Conservation (phyloP, 2,888 invertebrate genomes). For the Bedellia somnulentella region DNA sequence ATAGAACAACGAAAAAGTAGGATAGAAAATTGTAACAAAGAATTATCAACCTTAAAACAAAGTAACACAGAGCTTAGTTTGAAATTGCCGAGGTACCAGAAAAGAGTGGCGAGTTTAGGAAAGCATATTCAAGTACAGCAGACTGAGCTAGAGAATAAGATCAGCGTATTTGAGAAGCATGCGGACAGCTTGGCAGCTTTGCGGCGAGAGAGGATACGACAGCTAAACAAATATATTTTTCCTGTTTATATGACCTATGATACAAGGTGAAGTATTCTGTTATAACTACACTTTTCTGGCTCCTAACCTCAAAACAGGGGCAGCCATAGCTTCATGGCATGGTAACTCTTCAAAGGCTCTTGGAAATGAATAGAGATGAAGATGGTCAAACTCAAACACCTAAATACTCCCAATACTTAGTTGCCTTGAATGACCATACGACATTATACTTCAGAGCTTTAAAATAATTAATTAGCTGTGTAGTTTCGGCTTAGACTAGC, state of each 20-base stretch:
- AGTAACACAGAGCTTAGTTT: conserved; percentile 33
- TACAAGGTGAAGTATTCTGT: conserved; percentile 26
- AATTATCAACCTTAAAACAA: conserved; percentile 22
- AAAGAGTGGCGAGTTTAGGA: conserved; percentile 33
- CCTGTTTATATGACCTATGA: conserved; percentile 52
- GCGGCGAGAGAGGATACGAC: conserved; percentile 37
- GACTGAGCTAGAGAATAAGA: conserved; percentile 30
- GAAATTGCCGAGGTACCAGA: conserved; percentile 44
- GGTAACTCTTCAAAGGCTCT: too few relatives aligned
- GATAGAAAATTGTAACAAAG: conserved; percentile 29
- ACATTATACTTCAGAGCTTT: too few relatives aligned
- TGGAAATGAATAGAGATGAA: too few relatives aligned
- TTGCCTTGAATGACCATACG: too few relatives aligned
- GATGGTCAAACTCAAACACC: too few relatives aligned
- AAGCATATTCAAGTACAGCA: conserved; percentile 30
- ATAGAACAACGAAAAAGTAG: conserved; percentile 39
- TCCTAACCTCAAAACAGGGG: too few relatives aligned
- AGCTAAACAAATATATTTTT: conserved; percentile 45
- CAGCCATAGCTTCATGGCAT: too few relatives aligned
- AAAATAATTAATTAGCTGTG: too few relatives aligned
- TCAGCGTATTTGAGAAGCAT: conserved; percentile 26
- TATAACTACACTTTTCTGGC: too few relatives aligned
- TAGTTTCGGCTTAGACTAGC: too few relatives aligned
- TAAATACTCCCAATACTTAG: too few relatives aligned
- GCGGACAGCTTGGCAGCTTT: conserved; percentile 30